These are phyloP conservation scores for Falcaria lacertinaria DNA, from an alignment of 2,888 invertebrate genomes.

Conservation along the genomic window DNA sequence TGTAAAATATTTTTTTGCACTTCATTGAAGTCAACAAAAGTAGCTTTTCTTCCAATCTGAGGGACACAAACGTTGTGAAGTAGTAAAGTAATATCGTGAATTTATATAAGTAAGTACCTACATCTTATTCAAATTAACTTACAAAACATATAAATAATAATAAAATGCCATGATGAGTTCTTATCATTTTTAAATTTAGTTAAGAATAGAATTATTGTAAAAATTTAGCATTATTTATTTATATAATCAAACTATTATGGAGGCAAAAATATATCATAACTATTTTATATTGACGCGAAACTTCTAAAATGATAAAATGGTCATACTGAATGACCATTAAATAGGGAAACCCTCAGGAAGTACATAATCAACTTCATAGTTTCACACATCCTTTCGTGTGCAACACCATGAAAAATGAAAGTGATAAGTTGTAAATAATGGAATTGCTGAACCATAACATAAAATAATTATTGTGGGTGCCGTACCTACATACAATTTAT, in stretches of 20 bases:
- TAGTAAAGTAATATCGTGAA: slow-evolving; percentile 11
- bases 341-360: too few species aligned
- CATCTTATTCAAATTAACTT: too few species aligned
- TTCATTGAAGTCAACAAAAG: slow-evolving; percentile 61
- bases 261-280: too few species aligned
- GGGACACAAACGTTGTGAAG: slow-evolving; percentile 4
- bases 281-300: not conserved
- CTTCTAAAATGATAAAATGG: too few species aligned
- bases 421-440: slow-evolving; percentile 9
- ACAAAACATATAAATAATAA: slow-evolving; percentile 40
- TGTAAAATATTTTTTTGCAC: slow-evolving; percentile 60
- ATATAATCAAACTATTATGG: too few species aligned
- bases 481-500: too few species aligned
- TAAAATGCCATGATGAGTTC: slow-evolving; percentile 39
- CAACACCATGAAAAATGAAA: slow-evolving; percentile 34
- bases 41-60: slow-evolving; percentile 59
- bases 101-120: slow-evolving; percentile 8
- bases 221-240: too few species aligned
- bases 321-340: too few species aligned
- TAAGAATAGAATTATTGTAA: too few species aligned
- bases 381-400: slow-evolving; percentile 23
- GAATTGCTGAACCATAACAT: not conserved
- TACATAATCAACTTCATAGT: slow-evolving; percentile 11
- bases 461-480: not conserved
- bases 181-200: slow-evolving; percentile 30